phyloP scores from a whole-genome alignment of 2,113 vertebrate genomes.

The Ceyx cyanopectus region DNA sequence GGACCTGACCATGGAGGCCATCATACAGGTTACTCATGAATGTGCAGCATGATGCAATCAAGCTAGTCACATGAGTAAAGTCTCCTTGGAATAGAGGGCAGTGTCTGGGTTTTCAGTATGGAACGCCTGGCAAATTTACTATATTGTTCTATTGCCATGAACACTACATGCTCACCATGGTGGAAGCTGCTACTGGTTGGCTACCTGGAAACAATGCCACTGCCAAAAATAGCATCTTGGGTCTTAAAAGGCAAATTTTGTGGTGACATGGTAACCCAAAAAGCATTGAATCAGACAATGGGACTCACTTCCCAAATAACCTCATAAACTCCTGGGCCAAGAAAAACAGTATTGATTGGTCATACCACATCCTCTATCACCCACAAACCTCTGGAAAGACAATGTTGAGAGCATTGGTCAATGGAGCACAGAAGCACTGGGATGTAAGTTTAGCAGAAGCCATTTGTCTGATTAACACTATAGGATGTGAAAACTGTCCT shows the following conservation, averaged over 20 bases:
- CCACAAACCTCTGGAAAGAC: background rate
- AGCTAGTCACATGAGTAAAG: background rate
- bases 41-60: too few relatives aligned
- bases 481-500: background rate
- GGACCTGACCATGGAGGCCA: too few relatives aligned
- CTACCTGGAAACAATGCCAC: too few relatives aligned
- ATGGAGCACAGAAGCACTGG: background rate
- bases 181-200: background rate
- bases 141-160: background rate
- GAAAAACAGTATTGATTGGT: background rate
- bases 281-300: too few relatives aligned
- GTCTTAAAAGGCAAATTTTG: too few relatives aligned
- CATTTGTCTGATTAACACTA: background rate
- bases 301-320: too few relatives aligned
- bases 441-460: background rate
- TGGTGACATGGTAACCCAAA: too few relatives aligned
- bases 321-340: too few relatives aligned
- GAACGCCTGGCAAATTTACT: background rate
- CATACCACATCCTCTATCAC: background rate
- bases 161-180: background rate
- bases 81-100: background rate
- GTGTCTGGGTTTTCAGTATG: background rate
- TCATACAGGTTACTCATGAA: too few relatives aligned
- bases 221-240: too few relatives aligned
- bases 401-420: background rate